Conservation (phyloP, 2,888 invertebrate genomes). For the Parnassius apollo region DNA sequence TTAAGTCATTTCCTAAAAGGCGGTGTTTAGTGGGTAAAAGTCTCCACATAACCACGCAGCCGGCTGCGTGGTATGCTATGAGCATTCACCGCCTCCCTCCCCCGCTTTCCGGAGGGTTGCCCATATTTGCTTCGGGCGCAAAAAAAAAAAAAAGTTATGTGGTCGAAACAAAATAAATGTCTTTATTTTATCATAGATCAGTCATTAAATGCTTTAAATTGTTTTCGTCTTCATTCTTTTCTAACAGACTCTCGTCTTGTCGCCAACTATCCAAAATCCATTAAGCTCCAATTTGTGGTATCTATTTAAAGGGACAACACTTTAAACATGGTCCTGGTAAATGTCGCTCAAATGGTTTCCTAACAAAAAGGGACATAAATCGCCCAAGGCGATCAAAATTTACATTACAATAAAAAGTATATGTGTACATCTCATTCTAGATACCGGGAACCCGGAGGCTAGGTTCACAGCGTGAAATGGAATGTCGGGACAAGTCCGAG, state of each 20-base stretch:
- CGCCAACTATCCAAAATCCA: background rate
- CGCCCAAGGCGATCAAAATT: slow-evolving; percentile 30
- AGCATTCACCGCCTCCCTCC: no score
- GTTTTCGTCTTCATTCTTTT: background rate
- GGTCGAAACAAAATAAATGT: no score
- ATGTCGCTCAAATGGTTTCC: slow-evolving; percentile 17
- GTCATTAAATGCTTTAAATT: background rate
- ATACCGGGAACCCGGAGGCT: slow-evolving; percentile 29
- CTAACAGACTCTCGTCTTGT: no score
- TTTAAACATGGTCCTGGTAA: background rate
- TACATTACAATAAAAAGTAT: slow-evolving; percentile 42
- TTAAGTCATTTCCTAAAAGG: no score
- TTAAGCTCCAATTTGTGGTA: background rate
- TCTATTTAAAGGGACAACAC: background rate
- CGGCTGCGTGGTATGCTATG: no score
- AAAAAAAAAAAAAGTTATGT: no score
- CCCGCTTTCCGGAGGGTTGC: no score
- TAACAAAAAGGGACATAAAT: slow-evolving; percentile 30
- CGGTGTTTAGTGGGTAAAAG: no score
- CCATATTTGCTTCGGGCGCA: no score
- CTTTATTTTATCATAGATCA: no score
- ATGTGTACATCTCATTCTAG: slow-evolving; percentile 30
- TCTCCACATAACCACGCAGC: no score
- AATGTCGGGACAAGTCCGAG: background rate
- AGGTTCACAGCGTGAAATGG: slow-evolving; percentile 1